Evolutionary conservation across 2,888 invertebrate species (phyloP).

Genomic region (Serrognathus titanus): DNA sequence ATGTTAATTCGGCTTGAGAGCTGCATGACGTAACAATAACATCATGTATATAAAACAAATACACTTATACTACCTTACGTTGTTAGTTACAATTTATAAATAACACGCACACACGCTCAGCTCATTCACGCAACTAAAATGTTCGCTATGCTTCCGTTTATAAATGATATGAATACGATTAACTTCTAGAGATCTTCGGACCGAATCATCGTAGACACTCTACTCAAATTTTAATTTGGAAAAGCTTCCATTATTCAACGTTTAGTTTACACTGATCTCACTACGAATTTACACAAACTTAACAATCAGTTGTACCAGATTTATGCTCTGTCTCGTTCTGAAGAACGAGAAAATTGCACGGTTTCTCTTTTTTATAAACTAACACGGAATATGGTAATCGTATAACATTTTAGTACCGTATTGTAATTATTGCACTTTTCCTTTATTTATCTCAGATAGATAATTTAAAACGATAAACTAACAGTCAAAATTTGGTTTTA

Average conservation of each 20-base stretch:
- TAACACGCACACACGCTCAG: constrained; percentile 8
- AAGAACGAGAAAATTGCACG: constrained; percentile 35
- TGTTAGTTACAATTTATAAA: constrained; percentile 9
- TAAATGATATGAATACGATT: constrained; percentile 24
- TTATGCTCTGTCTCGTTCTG: constrained; percentile 39
- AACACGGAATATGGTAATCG: not conserved
- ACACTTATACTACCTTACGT: constrained; percentile 25
- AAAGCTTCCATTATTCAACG: constrained; percentile 13
- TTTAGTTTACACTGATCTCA: constrained; percentile 26
- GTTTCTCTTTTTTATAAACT: not conserved
- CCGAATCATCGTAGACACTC: constrained; percentile 5
- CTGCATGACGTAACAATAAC: constrained; percentile 18
- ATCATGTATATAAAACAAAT: constrained; percentile 21
- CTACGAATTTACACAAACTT: constrained; percentile 27
- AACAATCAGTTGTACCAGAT: constrained; percentile 41
- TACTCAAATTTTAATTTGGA: constrained; percentile 9
- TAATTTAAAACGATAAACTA: too few species aligned
- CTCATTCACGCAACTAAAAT: constrained; percentile 5
- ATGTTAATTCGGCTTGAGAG: constrained; percentile 47
- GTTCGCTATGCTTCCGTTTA: constrained; percentile 9
- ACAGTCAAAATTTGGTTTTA: too few species aligned
- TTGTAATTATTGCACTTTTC: constrained; percentile 10
- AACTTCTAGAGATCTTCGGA: constrained; percentile 15
- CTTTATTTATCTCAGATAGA: not conserved
- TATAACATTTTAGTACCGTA: constrained; percentile 3